A percentile compares a stretch with the other conserved stretches of the same genome.
Conservation (phyloP, 2,113 vertebrate species). For the Dromiciops gliroides region DNA sequence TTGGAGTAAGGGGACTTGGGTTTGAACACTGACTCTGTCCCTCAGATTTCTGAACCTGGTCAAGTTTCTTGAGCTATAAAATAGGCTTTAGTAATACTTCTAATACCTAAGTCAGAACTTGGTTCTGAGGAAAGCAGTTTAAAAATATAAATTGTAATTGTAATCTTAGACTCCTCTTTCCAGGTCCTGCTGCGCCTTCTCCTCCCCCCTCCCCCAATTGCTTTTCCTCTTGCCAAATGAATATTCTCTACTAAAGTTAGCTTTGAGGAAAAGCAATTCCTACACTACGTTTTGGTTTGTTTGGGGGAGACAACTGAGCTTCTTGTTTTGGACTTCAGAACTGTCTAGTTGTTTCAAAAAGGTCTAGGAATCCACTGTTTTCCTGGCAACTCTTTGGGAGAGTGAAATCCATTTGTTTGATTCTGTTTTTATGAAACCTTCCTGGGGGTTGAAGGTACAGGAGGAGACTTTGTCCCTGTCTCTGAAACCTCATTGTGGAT, state of each 20-base stretch:
- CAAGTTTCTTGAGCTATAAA: background rate
- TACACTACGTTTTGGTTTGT: background rate
- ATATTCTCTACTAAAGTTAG: background rate
- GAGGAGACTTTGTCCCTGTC: background rate
- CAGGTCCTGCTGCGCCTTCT: background rate
- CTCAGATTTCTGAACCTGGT: background rate
- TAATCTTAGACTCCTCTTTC: background rate
- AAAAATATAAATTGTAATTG: background rate
- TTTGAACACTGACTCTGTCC: background rate
- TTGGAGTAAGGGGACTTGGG: background rate
- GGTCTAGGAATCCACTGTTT: background rate
- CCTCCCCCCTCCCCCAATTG: background rate
- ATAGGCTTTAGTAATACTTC: background rate
- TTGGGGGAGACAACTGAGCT: background rate
- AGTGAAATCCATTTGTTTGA: background rate
- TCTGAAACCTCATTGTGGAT: background rate
- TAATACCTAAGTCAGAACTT: background rate
- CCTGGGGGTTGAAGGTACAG: no score
- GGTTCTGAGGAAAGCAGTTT: background rate
- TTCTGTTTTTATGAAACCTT: no score
- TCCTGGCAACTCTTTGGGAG: no score
- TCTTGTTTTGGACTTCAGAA: background rate
- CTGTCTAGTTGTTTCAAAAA: background rate
- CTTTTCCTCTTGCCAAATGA: background rate
- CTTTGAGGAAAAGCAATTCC: background rate